Evolutionary conservation across 2,888 invertebrate genomes (phyloP), one percentile per base, ranked within the genome.

Genomic region (Vannuccia rotundouncinata): DNA sequence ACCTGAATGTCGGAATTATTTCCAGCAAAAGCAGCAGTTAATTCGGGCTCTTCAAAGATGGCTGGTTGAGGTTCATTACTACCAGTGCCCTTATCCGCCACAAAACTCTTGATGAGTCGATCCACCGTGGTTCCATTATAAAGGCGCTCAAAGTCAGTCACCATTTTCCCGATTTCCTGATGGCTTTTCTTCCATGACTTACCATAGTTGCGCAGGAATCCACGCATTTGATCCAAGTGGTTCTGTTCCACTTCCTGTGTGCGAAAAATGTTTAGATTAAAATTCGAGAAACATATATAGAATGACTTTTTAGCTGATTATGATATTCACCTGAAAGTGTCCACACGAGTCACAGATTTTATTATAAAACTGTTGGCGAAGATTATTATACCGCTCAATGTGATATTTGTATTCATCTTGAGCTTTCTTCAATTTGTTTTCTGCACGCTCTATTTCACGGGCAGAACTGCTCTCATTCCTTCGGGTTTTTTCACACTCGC

Each of bases 231-330:
- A 84, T 92, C 92, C 83, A 96, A 89, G 89, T 96, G 95, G 80
- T 92, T 92, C 86, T 95, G 94, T 89, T 97, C 96, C 28, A 95
- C 92, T 88, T 94, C 94, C 91, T 97, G 96, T 87, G 96, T n/a
- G n/a, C n/a, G n/a, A n/a, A n/a, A n/a, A n/a, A n/a, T n/a, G n/a
- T n/a, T n/a, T n/a, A n/a, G n/a, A n/a, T n/a, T n/a, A n/a, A n/a
- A n/a, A n/a, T n/a, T n/a, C n/a, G n/a, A n/a, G n/a, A n/a, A n/a
- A n/a, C n/a, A n/a, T n/a, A n/a, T n/a, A n/a, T n/a, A n/a, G n/a
- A n/a, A n/a, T n/a, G n/a, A n/a, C n/a, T n/a, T n/a, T n/a, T n/a
- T n/a, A n/a, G n/a, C n/a, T n/a, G n/a, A n/a, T n/a, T n/a, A n/a
- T n/a, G n/a, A n/a, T n/a, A 66, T 27, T 66, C 79, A 81, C 28